These are phyloP conservation scores for Rhagonycha lutea DNA, from an alignment of 2,888 invertebrate species.

Conservation along the genomic window DNA sequence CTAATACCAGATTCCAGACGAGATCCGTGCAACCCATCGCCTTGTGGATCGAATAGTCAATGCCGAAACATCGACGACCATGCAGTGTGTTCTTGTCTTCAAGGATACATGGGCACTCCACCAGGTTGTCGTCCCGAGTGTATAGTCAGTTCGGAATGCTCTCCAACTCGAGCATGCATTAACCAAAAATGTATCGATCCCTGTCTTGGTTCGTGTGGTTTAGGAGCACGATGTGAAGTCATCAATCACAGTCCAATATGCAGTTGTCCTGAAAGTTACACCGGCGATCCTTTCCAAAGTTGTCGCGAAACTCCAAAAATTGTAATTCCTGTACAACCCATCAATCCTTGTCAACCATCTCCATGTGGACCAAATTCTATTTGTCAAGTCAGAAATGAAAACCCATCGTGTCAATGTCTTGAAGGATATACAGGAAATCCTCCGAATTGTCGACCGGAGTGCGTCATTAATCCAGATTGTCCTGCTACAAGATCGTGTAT, in stretches of 20 bases:
- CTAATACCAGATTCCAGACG: constrained; percentile 37
- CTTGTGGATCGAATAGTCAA: constrained; percentile 61
- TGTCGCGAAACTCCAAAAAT: constrained; percentile 64
- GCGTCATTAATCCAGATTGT: constrained; percentile 81
- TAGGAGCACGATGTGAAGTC: constrained; percentile 59
- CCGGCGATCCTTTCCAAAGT: constrained; percentile 80
- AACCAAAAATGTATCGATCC: constrained; percentile 63
- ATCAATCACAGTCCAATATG: constrained; percentile 61
- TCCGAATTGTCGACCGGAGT: constrained; percentile 82
- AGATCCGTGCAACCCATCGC: constrained; percentile 57
- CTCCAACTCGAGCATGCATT: constrained; percentile 57
- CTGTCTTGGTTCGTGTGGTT: constrained; percentile 61
- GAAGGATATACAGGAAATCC: constrained; percentile 77
- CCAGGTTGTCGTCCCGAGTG: constrained; percentile 62
- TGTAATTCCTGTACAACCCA: constrained; percentile 49
- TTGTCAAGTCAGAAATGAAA: constrained; percentile 68
- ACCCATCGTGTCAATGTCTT: constrained; percentile 77
- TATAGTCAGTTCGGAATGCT: constrained; percentile 59
- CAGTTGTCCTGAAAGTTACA: constrained; percentile 60
- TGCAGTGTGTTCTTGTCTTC: constrained; percentile 59
- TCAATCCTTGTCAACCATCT: constrained; percentile 73
- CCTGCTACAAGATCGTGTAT: constrained; percentile 77
- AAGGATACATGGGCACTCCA: constrained; percentile 60
- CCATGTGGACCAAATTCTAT: constrained; percentile 83
- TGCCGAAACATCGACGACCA: constrained; percentile 58